Evolutionary conservation across 2,888 invertebrate genomes (phyloP).

Genomic region (Ganaspis brasiliensis): DNA sequence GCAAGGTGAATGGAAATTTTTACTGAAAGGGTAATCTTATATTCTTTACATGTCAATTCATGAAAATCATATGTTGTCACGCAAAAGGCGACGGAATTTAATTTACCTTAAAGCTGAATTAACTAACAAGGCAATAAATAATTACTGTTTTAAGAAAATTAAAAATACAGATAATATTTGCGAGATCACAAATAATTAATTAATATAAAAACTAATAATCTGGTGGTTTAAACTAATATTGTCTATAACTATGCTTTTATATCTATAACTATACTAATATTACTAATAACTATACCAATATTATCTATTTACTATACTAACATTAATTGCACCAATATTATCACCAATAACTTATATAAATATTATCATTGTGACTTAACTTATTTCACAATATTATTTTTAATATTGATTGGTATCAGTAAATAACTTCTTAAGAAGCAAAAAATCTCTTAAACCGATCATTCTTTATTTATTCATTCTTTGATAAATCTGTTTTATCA

Average conservation of each 20-base stretch:
- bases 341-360: too few relatives aligned
- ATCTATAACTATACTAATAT: background rate
- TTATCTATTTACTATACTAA: too few relatives aligned
- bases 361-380: too few relatives aligned
- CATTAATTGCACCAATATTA: too few relatives aligned
- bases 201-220: too few relatives aligned
- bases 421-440: background rate
- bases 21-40: slow-evolving; percentile 10
- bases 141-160: too few relatives aligned
- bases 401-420: background rate
- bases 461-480: slow-evolving; percentile 8
- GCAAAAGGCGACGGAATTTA: background rate
- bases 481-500: slow-evolving; percentile 12
- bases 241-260: too few relatives aligned
- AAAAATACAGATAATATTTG: too few relatives aligned
- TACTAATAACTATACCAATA: background rate
- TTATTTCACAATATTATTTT: too few relatives aligned
- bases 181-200: too few relatives aligned
- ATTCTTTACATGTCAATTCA: background rate
- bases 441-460: background rate
- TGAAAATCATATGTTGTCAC: slow-evolving; percentile 2
- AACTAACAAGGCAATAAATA: too few relatives aligned
- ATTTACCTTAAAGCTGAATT: background rate
- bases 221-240: too few relatives aligned
- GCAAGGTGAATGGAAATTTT: slow-evolving; percentile 27